These are phyloP conservation scores for Myiagra hebetior DNA, from an alignment of 2,113 vertebrate species.

Conservation along the genomic window DNA sequence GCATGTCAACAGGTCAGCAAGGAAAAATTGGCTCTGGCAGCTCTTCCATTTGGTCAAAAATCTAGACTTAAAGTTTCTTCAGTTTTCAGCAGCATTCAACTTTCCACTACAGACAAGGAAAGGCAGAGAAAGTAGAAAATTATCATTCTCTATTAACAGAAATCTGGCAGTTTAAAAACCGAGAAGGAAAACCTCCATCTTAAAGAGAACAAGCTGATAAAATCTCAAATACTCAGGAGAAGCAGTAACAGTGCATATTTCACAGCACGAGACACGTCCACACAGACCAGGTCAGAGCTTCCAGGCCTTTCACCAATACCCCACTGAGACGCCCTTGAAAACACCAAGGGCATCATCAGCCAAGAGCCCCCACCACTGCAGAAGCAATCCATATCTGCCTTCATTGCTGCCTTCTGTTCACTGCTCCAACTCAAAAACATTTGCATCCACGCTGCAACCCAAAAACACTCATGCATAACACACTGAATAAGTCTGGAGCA, in stretches of 20 bases:
- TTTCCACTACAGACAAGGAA: neutral
- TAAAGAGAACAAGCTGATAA: neutral
- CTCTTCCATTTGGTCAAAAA: neutral
- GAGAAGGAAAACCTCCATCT: neutral
- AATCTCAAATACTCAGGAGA: neutral
- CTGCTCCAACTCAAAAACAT: neutral
- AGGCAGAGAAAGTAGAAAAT: neutral
- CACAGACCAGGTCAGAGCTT: neutral
- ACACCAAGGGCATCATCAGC: neutral
- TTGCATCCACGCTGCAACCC: neutral
- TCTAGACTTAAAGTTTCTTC: neutral
- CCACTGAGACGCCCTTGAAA: neutral
- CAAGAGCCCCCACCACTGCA: neutral
- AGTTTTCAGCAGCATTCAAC: neutral
- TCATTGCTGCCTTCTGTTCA: neutral
- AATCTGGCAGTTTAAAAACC: neutral
- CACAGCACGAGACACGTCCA: rapidly evolving
- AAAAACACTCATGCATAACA: neutral
- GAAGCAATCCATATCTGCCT: neutral
- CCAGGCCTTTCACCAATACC: neutral
- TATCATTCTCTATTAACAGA: neutral
- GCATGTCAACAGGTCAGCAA: neutral
- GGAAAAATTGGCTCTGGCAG: neutral
- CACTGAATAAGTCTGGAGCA: neutral
- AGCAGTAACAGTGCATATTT: neutral